These are phyloP conservation scores for Berghia stephanieae DNA, from an alignment of 1,140 invertebrate genomes.

Conservation along the genomic window DNA sequence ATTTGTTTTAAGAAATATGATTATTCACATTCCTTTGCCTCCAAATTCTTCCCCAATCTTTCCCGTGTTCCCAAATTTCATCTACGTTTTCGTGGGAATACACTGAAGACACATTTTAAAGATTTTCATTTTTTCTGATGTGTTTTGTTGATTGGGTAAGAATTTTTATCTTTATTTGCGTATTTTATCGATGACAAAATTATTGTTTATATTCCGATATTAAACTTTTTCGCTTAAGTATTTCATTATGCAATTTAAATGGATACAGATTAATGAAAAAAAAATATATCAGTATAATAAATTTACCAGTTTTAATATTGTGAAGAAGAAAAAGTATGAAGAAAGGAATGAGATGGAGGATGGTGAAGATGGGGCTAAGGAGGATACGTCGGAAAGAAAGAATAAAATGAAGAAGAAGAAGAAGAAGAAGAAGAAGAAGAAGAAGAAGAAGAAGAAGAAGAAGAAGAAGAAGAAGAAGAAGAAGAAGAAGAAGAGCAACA, in stretches of 20 bases:
- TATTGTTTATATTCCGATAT: neutral
- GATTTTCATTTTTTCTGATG: too few species aligned
- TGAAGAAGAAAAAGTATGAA: neutral
- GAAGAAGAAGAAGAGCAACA: neutral
- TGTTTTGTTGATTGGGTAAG: neutral
- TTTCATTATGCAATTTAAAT: too few species aligned
- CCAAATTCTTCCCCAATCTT: too few species aligned
- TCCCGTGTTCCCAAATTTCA: too few species aligned
- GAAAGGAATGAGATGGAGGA: neutral
- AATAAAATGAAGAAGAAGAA: neutral
- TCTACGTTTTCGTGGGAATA: too few species aligned
- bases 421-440: neutral
- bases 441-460: neutral
- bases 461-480: neutral
- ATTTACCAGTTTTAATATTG: neutral
- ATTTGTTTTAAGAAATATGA: too few species aligned
- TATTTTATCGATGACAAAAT: neutral
- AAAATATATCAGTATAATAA: neutral
- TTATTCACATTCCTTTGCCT: too few species aligned
- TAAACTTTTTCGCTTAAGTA: slow-evolving; percentile 6
- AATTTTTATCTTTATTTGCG: neutral
- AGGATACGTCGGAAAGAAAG: neutral
- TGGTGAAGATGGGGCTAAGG: neutral
- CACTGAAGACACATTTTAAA: too few species aligned
- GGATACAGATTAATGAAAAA: too few species aligned